Conservation (phyloP, 30 jellyfish, hydroid and myxozoan species). For the Clytia hemisphaerica region DNA sequence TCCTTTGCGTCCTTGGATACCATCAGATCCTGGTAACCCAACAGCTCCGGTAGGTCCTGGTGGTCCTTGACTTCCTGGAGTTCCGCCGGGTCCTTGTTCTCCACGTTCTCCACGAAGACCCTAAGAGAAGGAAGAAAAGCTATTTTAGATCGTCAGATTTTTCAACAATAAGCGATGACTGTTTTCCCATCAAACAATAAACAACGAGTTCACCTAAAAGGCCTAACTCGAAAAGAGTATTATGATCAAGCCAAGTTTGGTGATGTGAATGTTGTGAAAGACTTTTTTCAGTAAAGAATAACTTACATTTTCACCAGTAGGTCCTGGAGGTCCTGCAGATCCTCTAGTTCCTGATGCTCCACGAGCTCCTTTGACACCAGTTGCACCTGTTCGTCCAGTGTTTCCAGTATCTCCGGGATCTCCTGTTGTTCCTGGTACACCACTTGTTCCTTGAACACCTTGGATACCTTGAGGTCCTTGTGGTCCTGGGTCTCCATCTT, state of each 20-base stretch:
- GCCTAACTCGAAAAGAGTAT: too few relatives aligned
- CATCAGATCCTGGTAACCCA: constrained; percentile 56
- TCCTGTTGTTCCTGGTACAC: constrained; percentile 15
- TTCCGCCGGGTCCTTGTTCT: constrained; percentile 54
- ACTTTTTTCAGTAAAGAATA: background rate
- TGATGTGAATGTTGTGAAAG: background rate
- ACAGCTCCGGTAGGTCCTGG: constrained; percentile 32
- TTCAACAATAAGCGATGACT: background rate
- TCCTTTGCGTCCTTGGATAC: constrained; percentile 70
- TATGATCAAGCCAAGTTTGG: background rate
- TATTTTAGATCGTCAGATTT: background rate
- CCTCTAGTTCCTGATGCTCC: constrained; percentile 91
- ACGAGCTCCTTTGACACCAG: constrained; percentile 39
- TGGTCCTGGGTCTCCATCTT: constrained; percentile 76
- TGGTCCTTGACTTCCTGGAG: constrained; percentile 43
- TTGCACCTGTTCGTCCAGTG: constrained; percentile 22
- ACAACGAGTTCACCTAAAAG: too few relatives aligned
- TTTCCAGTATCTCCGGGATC: constrained; percentile 38
- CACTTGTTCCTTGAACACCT: constrained; percentile 10
- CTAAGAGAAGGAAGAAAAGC: constrained; percentile 3
- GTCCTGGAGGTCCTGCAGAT: constrained; percentile 62
- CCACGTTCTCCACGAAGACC: constrained; percentile 16
- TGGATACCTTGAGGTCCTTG: constrained; percentile 69
- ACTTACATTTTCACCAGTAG: constrained; percentile 36
- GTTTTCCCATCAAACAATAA: too few relatives aligned